A percentile compares a stretch with the other conserved stretches of the same genome.
phyloP scores from a whole-genome alignment of 2,113 vertebrate species.

The Poecile atricapillus region DNA sequence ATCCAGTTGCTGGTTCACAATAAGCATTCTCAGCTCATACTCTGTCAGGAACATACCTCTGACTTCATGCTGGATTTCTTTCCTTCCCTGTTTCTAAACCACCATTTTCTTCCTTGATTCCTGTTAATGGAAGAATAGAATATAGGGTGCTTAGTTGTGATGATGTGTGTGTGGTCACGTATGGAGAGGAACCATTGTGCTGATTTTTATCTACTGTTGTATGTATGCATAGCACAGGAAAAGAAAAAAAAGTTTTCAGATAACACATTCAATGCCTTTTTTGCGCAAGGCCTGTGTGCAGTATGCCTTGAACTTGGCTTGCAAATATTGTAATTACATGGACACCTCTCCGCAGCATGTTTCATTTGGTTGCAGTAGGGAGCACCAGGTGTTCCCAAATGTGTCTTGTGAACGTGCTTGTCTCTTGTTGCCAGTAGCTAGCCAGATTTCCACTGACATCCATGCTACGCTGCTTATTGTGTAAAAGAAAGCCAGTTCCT shows the following conservation, averaged over 20 bases:
- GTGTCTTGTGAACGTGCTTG: background rate
- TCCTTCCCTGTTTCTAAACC: background rate
- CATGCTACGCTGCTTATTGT: background rate
- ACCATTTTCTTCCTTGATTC: background rate
- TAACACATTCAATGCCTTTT: conserved; percentile 3
- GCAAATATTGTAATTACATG: background rate
- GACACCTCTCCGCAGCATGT: background rate
- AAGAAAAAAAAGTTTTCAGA: background rate
- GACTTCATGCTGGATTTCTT: background rate
- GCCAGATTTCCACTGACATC: background rate
- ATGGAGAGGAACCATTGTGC: background rate
- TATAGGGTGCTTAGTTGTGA: background rate
- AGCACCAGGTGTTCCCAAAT: background rate
- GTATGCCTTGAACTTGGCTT: conserved; percentile 5
- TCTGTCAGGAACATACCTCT: background rate
- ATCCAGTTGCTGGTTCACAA: background rate
- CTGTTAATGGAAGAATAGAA: background rate
- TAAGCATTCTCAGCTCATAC: background rate
- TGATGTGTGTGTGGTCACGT: background rate
- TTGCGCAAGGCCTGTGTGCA: background rate
- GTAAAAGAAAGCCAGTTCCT: background rate
- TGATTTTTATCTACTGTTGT: conserved; percentile 11
- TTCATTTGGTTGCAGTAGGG: conserved; percentile 3
- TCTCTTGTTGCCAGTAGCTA: background rate
- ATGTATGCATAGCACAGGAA: background rate